Base-by-base conservation (phyloP, 2,113 vertebrate genomes). In the Nesoenas mayeri region DNA sequence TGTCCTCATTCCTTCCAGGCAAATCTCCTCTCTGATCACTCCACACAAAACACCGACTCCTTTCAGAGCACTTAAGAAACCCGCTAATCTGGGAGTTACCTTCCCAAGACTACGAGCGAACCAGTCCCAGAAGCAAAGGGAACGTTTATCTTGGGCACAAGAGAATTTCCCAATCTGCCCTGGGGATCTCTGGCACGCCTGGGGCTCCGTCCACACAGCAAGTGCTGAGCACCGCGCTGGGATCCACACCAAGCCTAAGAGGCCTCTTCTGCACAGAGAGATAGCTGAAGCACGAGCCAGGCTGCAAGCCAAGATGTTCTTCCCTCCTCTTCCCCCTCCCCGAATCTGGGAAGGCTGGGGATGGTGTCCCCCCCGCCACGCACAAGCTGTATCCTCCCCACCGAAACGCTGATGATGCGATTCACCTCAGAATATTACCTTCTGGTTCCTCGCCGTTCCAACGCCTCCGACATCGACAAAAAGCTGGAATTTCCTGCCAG, bases 401-500 rank as follows among this genome's bases (percentile, higher is more conserved):
- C 80, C 4, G 44, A 95, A 95, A 85, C 0, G 80, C 91, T 85
- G 78, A 95, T 92, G 95, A 78, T 93, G 88, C 38, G 38, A 81
- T 88, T 91, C 91, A 56, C 34, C 84, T 88, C n/a, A 6, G 64
- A 88, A 42, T 54, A 88, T 91, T 91, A 79, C 95, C 75, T 95
- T 72, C 92, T 94, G 88, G 86, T 94, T 95, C 91, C 91, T 91
- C 0, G 21, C 73, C 0, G 44, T 90, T 95, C 93, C 85, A 92
- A 94, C 54, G 79, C 96, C 97, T 97, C 96, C 88, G 6, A 95
- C 95, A 85, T 93, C 90, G 88, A 91, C 93, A 84, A 97, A 71
- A 93, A 95, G 91, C 95, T 97, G 97, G 97, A 97, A 97, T 97
- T 97, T 97, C 97, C 97, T 97, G 97, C 97, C 95, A 96, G 97